These are phyloP conservation scores for Pseudorasbora parva DNA, from an alignment of 2,113 vertebrate species.

Conservation along the genomic window DNA sequence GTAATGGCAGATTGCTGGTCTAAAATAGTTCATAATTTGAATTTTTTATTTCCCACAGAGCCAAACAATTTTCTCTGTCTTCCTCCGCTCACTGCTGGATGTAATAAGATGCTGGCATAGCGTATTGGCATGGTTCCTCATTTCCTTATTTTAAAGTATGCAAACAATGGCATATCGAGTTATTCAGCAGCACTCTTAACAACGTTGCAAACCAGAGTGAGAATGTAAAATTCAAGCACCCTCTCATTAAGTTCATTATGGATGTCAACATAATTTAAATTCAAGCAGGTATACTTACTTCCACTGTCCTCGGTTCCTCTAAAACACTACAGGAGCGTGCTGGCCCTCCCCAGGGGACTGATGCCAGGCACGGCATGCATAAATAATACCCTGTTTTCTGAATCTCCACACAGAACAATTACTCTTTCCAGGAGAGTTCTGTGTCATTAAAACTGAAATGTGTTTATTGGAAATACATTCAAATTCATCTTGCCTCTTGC, in stretches of 20 bases:
- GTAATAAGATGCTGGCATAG: slow-evolving; percentile 14
- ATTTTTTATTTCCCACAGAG: slow-evolving; percentile 34
- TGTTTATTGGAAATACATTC: slow-evolving; percentile 42
- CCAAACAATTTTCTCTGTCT: slow-evolving; percentile 25
- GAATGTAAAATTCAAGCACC: slow-evolving; percentile 31
- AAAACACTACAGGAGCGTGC: neutral
- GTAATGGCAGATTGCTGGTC: neutral
- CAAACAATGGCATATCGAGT: neutral
- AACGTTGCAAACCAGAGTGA: slow-evolving; percentile 23
- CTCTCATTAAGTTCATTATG: slow-evolving; percentile 49
- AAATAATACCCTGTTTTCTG: slow-evolving; percentile 38
- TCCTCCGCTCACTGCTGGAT: slow-evolving; percentile 20
- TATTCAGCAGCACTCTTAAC: slow-evolving; percentile 2
- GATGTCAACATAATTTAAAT: slow-evolving; percentile 52
- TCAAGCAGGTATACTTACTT: slow-evolving; percentile 41
- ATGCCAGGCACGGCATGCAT: slow-evolving; percentile 21
- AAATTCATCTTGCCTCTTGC: neutral
- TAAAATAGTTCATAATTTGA: slow-evolving; percentile 4
- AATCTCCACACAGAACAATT: slow-evolving; percentile 38
- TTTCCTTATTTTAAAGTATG: slow-evolving; percentile 26
- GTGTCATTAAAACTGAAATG: slow-evolving; percentile 35
- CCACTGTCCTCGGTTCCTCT: slow-evolving; percentile 7
- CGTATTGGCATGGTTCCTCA: neutral
- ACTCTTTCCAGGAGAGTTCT: slow-evolving; percentile 24
- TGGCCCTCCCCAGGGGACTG: slow-evolving; percentile 34